A percentile compares a stretch with the other conserved stretches of the same genome.
Conservation (phyloP, 2,888 invertebrate genomes). For the Plusia festucae region DNA sequence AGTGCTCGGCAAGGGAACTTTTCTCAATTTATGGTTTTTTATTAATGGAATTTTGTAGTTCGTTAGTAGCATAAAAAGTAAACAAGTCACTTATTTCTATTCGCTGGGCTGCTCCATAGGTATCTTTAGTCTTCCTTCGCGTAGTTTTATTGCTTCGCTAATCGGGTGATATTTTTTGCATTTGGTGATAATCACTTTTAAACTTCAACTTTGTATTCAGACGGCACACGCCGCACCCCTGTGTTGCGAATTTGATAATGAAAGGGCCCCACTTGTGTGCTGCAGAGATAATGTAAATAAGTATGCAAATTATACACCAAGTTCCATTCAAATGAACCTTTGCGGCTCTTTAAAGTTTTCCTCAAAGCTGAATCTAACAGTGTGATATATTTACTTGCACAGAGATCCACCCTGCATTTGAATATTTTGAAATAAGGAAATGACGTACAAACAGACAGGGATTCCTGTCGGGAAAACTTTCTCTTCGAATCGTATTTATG, state of each 20-base stretch:
- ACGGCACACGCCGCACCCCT: conserved; percentile 72
- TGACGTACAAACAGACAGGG: conserved; percentile 76
- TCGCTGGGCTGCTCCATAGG: conserved; percentile 23
- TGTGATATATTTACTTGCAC: conserved; percentile 69
- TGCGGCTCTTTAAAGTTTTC: conserved; percentile 85
- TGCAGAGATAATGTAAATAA: conserved; percentile 89
- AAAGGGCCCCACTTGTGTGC: conserved; percentile 88
- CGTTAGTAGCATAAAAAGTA: conserved; percentile 22
- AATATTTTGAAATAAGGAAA: conserved; percentile 79
- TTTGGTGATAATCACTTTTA: conserved; percentile 84
- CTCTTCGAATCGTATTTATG: conserved; percentile 73
- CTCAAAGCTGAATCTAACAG: conserved; percentile 76
- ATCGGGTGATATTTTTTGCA: conserved; percentile 80
- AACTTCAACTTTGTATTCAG: conserved; percentile 84
- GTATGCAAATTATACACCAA: conserved; percentile 88
- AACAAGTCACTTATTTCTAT: background rate
- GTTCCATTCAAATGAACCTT: conserved; percentile 87
- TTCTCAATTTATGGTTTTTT: conserved; percentile 43
- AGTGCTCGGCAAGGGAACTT: conserved; percentile 36
- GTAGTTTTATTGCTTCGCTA: conserved; percentile 76
- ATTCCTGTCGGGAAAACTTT: conserved; percentile 74
- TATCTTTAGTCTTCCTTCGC: conserved; percentile 49
- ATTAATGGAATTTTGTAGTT: conserved; percentile 31
- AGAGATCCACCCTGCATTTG: conserved; percentile 67
- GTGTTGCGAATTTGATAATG: conserved; percentile 87